phyloP scores from a whole-genome alignment of 2,888 invertebrate species.

The Mechanitis messenoides region DNA sequence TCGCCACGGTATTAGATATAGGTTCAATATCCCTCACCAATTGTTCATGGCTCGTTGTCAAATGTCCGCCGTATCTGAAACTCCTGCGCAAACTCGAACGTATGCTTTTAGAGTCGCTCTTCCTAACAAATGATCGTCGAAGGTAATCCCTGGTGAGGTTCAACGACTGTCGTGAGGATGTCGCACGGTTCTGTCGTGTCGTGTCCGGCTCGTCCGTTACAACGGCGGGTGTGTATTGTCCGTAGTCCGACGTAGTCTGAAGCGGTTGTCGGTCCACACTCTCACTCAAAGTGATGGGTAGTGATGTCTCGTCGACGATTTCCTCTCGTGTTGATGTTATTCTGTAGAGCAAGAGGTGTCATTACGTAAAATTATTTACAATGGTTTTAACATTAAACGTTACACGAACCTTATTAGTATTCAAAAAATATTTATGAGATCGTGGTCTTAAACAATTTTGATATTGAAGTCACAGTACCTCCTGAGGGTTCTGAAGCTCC shows the following conservation, averaged over 20 bases:
- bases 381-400: no score
- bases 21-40: slow-evolving; percentile 78
- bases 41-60: slow-evolving; percentile 75
- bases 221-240: slow-evolving; percentile 43
- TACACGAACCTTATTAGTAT: no score
- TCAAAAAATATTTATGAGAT: no score
- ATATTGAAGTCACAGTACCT: slow-evolving; percentile 40
- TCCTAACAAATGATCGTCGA: slow-evolving; percentile 60
- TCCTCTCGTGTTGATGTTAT: slow-evolving; percentile 56
- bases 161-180: slow-evolving; percentile 52
- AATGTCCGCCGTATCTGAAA: slow-evolving; percentile 60
- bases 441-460: no score
- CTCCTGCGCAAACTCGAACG: slow-evolving; percentile 62
- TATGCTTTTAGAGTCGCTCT: slow-evolving; percentile 65
- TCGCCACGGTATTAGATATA: slow-evolving; percentile 69
- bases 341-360: slow-evolving; percentile 35
- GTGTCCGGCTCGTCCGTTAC: slow-evolving; percentile 56
- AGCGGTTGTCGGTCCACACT: slow-evolving; percentile 50
- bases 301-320: slow-evolving; percentile 49
- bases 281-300: slow-evolving; percentile 66
- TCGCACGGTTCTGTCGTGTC: slow-evolving; percentile 30
- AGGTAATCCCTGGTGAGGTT: slow-evolving; percentile 58
- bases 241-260: slow-evolving; percentile 41
- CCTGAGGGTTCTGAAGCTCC: slow-evolving; percentile 84
- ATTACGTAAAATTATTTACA: no score